Conservation (phyloP, 2,113 vertebrate genomes). For the Pteronura brasiliensis region DNA sequence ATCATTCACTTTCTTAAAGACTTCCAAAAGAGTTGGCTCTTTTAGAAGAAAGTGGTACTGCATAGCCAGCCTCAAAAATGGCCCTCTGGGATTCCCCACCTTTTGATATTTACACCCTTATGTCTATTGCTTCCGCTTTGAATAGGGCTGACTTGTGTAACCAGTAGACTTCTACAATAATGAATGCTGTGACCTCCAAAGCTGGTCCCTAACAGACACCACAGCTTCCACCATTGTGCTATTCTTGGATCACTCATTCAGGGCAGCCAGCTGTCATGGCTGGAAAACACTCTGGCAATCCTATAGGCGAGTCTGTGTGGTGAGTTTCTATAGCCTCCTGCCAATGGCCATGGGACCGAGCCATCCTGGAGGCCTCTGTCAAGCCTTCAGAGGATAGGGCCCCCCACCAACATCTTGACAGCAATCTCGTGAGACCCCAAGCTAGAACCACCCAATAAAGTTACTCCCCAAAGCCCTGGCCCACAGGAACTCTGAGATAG, state of each 20-base stretch:
- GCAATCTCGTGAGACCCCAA: background rate
- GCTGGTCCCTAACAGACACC: background rate
- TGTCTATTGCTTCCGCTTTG: background rate
- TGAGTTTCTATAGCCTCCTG: background rate
- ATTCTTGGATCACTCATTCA: background rate
- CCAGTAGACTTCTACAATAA: background rate
- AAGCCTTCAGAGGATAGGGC: background rate
- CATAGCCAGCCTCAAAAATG: background rate
- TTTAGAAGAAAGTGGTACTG: background rate
- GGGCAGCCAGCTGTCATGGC: background rate
- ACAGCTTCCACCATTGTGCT: too few species aligned
- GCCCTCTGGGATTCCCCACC: too few species aligned
- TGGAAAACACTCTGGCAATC: background rate
- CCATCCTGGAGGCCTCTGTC: background rate
- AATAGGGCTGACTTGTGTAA: background rate
- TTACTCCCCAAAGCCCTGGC: background rate
- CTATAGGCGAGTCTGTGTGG: background rate
- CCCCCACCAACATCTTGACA: background rate
- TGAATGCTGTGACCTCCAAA: background rate
- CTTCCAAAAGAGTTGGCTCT: background rate
- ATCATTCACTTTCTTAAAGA: background rate
- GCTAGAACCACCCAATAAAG: background rate
- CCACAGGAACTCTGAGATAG: background rate
- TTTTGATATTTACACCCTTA: background rate
- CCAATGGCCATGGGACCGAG: background rate